Base-by-base conservation (phyloP, 2,113 vertebrate genomes). In the Cephalopholis sonnerati region DNA sequence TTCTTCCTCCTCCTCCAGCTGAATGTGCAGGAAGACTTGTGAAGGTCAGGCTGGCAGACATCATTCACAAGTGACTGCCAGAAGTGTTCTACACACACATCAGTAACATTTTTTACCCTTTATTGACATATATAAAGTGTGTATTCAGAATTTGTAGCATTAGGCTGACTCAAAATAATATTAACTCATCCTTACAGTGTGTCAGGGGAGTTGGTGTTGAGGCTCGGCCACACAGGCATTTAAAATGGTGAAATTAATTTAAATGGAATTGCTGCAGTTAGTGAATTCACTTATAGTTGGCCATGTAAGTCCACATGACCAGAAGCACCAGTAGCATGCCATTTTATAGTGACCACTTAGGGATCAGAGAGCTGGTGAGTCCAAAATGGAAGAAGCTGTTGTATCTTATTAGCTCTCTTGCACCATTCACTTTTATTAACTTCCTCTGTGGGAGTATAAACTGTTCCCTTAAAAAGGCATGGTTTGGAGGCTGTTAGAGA, bases 41-140 rank as follows among this genome's bases (percentile, higher is more conserved):
- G 83, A 92, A 93, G 93, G 92, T 92, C 90, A 76, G 58, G 13
- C 39, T 77, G 87, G 64, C 61, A 82, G 88, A 44, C 66, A 87
- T 89, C 88, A 75, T 68, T 90, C 87, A 89, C 54, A 51, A 70
- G 48, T 57, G 62, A 83, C 57, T 55, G 73, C 70, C 67, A 8
- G 4, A 29, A 87, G n/a, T 79, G 41, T 68, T 85, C 59, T 20
- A n/a, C 57, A 51, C 58, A 81, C 46, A 74, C 64, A 77, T 68
- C 55, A 71, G 32, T 16, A 61, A 41, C 50, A 67, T 36, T 55
- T 53, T 74, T 66, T 27, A 16, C 12, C 39, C 78, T 72, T 79
- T 61, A 65, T 53, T 79, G 41, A 57, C 29, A 32, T 2, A 29
- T 1, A 41, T 16, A 64, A 1, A 46, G 20, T 48, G 48, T 51